Base-by-base conservation (phyloP, 2,797 vertebrate species). In the Syncerus caffer region DNA sequence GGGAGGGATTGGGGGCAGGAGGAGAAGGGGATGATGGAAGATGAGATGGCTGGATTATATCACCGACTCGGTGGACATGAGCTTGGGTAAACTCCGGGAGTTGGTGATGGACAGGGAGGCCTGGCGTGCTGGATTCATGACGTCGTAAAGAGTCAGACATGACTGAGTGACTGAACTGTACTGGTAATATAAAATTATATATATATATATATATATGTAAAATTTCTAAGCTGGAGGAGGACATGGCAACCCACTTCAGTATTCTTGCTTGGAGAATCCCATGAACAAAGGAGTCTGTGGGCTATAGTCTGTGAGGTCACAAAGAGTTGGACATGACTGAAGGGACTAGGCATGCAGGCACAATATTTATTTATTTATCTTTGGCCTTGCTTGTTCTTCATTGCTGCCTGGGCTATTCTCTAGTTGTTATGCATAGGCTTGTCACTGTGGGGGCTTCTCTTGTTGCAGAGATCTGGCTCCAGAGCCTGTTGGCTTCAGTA, bases 31-130 rank as follows among this genome's bases (percentile, higher is more conserved):
- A 62, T 0, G 1, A 64, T 15, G 8, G 14, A n/a, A 6, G 14
- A 62, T 16, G 60, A 64, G 29, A 64, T n/a, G 60, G 60, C 15
- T 62, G 7, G 29, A 62, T 62, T 7, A 3, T 15, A n/a, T n/a
- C 60, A n/a, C 15, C 0, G 7, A 62, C 1, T n/a, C 0, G 3
- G 8, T 62, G 1, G 6, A 31, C 29, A 16, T 62, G 14, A 31
- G 29, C 7, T n/a, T 62, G 60, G 14, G 3, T n/a, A 62, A 62
- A 62, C 60, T 62, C 15, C 7, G 4, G 60, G 29, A 31, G 29
- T 16, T 64, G 15, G 7, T 64, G 29, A 64, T 62, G 60, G 60
- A 8, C 60, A 64, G 60, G 14, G 7, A 8, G 29, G 1, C 60
- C 60, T n/a, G 60, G 29, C 0, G 15, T 64, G 60, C 15, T n/a